These are phyloP conservation scores for Polyommatus icarus DNA, from an alignment of 2,888 invertebrate genomes.

Conservation along the genomic window DNA sequence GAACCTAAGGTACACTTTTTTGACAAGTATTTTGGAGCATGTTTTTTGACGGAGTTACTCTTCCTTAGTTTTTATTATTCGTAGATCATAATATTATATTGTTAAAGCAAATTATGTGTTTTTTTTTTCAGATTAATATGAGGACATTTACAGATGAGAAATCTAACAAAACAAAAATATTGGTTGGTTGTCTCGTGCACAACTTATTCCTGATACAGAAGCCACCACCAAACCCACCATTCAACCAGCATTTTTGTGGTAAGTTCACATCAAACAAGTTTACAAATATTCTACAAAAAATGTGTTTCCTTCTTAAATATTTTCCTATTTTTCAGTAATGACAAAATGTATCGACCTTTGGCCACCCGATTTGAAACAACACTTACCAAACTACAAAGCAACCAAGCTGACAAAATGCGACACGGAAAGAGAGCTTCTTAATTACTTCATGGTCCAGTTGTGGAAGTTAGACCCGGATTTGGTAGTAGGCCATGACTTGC, in stretches of 20 bases:
- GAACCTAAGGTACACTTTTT: too few relatives aligned
- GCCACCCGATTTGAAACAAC: constrained; percentile 90
- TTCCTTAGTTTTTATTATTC: too few relatives aligned
- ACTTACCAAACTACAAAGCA: constrained; percentile 83
- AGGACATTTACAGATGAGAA: constrained; percentile 87
- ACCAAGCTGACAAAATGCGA: constrained; percentile 90
- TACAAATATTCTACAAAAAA: neutral
- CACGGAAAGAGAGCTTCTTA: constrained; percentile 92
- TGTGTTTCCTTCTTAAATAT: constrained; percentile 17
- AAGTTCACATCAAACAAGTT: constrained; percentile 52
- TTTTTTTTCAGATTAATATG: constrained; percentile 75
- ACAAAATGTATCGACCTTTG: constrained; percentile 90
- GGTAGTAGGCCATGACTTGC: constrained; percentile 95
- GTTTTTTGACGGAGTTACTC: too few relatives aligned
- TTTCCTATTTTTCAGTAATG: constrained; percentile 81
- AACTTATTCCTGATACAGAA: constrained; percentile 90
- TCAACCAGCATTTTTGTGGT: constrained; percentile 94
- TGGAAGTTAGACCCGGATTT: constrained; percentile 95
- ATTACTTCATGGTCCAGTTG: constrained; percentile 91
- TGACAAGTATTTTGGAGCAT: too few relatives aligned
- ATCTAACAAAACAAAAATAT: constrained; percentile 91
- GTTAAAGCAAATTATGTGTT: constrained; percentile 2
- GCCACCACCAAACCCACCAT: constrained; percentile 88
- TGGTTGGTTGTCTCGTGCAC: constrained; percentile 91
- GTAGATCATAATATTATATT: too few relatives aligned